phyloP scores from a whole-genome alignment of 2,113 vertebrate genomes.

The Pleuronectes platessa region DNA sequence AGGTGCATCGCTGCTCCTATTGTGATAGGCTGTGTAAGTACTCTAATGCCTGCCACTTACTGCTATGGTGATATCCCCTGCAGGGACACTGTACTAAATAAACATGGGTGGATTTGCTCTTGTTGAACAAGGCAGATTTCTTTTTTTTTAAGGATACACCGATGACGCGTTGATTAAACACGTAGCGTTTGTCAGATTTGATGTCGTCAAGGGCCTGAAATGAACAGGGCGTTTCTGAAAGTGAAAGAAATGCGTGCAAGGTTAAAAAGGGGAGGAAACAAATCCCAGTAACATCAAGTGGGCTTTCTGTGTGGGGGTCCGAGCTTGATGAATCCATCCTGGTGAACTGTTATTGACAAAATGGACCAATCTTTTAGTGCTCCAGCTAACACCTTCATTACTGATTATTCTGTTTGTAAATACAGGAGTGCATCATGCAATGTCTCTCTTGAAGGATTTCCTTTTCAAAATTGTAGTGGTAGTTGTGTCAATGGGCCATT shows the following conservation, averaged over 20 bases:
- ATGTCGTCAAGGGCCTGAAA: background rate
- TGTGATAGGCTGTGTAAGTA: conserved; percentile 77
- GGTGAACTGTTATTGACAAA: too few species aligned
- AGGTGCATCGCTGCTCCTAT: conserved; percentile 67
- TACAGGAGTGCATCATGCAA: background rate
- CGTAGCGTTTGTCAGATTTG: conserved; percentile 9
- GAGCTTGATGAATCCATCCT: background rate
- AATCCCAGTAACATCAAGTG: background rate
- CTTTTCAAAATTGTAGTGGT: background rate
- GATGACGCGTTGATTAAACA: conserved; percentile 14
- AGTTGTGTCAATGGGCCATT: background rate
- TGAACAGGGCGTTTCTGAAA: background rate
- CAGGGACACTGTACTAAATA: conserved; percentile 35
- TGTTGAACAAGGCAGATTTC: conserved; percentile 7
- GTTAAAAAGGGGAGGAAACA: background rate
- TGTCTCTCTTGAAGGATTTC: background rate
- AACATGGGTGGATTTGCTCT: conserved; percentile 42
- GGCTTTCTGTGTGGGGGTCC: too few species aligned
- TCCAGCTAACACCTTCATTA: background rate
- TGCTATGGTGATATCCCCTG: conserved; percentile 55
- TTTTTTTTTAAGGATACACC: conserved; percentile 18
- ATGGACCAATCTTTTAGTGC: background rate
- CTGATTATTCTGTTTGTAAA: background rate
- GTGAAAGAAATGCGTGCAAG: background rate
- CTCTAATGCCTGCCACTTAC: conserved; percentile 73